A percentile compares a stretch with the other conserved stretches of the same genome.
Conservation (phyloP, 2,113 vertebrate genomes). For the Pipra filicauda region DNA sequence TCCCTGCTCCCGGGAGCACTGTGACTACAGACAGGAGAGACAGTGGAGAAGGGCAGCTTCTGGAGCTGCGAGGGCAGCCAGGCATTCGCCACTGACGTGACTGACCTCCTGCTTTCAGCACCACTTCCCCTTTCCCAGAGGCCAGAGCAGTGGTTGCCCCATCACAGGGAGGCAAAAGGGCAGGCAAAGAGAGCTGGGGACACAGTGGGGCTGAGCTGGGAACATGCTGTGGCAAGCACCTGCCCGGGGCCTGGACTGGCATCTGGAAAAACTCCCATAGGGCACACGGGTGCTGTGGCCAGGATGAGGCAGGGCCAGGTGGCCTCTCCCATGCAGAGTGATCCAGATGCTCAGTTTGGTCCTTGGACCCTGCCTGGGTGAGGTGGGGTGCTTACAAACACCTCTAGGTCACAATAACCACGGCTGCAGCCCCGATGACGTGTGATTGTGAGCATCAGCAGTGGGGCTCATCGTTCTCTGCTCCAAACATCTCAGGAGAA, state of each 20-base stretch:
- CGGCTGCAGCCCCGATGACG: rapidly evolving
- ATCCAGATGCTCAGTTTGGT: rapidly evolving
- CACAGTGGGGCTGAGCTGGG: neutral
- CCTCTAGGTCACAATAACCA: rapidly evolving
- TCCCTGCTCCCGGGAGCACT: rapidly evolving
- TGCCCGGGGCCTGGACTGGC: neutral
- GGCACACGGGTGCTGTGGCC: neutral
- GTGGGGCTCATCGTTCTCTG: neutral
- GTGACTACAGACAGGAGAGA: neutral
- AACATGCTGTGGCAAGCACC: rapidly evolving
- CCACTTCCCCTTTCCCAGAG: neutral
- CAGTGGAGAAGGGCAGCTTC: neutral
- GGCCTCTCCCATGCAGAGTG: rapidly evolving
- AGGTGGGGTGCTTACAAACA: neutral
- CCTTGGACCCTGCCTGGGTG: rapidly evolving
- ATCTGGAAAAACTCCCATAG: rapidly evolving
- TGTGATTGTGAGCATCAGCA: neutral
- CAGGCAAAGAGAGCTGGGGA: rapidly evolving
- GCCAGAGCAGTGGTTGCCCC: neutral
- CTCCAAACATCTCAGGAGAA: neutral
- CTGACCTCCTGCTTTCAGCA: neutral
- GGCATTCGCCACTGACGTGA: rapidly evolving
- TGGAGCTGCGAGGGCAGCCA: neutral
- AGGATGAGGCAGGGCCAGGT: neutral
- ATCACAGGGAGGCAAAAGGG: neutral